Evolutionary conservation across 1,140 invertebrate genomes (phyloP).

Genomic region (Cydia strobilella): DNA sequence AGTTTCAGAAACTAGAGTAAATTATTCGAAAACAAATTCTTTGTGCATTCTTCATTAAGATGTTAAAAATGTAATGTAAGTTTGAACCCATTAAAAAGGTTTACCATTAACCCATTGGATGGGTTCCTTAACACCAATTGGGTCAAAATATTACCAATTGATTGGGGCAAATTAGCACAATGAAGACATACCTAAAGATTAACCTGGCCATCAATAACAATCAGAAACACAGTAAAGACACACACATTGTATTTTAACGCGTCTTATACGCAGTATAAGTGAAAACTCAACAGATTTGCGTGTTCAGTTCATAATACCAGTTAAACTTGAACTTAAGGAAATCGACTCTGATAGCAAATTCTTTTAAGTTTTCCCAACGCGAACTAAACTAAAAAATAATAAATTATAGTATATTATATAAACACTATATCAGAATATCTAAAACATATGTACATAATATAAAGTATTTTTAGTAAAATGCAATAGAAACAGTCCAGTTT

Average conservation of each 20-base stretch:
- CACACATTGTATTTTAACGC: neutral
- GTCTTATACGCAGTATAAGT: conserved; percentile 1
- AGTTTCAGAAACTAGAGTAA: neutral
- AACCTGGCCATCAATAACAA: neutral
- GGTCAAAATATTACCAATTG: neutral
- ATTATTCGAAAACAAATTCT: conserved; percentile 1
- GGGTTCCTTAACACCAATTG: neutral
- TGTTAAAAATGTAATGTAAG: neutral
- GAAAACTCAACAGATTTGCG: conserved; percentile 2
- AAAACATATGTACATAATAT: conserved; percentile 25
- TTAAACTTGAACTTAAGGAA: neutral
- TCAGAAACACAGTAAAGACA: neutral
- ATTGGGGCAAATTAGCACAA: neutral
- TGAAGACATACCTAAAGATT: neutral
- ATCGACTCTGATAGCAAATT: neutral
- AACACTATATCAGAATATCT: neutral
- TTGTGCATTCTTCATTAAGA: neutral
- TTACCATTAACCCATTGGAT: neutral
- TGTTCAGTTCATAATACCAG: neutral
- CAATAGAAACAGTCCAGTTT: conserved; percentile 20
- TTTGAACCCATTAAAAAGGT: too few relatives aligned
- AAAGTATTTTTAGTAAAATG: conserved; percentile 2
- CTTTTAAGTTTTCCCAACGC: conserved; percentile 14
- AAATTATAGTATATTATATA: conserved; percentile 15
- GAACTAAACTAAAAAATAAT: conserved; percentile 13